Evolutionary conservation across 2,113 vertebrate species (phyloP), one percentile per base, ranked within the genome.

Genomic region (Platycercus adscitus): DNA sequence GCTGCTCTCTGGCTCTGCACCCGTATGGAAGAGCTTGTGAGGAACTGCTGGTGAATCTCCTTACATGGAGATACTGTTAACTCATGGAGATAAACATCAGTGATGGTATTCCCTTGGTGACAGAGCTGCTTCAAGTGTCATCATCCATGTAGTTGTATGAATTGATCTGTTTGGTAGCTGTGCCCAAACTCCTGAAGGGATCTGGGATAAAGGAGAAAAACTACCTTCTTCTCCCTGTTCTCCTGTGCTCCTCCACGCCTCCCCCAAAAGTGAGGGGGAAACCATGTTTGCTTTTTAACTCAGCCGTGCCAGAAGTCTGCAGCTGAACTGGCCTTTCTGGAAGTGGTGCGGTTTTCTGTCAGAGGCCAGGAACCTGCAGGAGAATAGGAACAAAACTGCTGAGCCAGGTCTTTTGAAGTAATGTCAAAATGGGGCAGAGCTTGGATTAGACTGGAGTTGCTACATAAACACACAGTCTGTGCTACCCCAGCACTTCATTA

Each of bases 71-170:
- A 37, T 7, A 2, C 20, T 7, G 13, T 9, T 24, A 20, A 19
- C 31, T 37, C 9, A 0, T 5, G 23, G 53, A 39, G 37, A 20
- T 10, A 12, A 60, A 17, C 46, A 11, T 2, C 7, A 1, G 41
- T 7, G 47, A 29, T 50, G 33, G 56, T 21, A 14, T 2, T 21
- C 33, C 20, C 31, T 2, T 6, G 17, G 6, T 46, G 69, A 19
- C 29, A 14, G 37, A 73, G 19, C 37, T 20, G 0, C 1, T 31
- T 9, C 3, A 9, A 20, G 41, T 33, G 56, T 65, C 50, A 9
- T 19, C 55, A 8, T 21, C 60, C 37, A 56, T 2, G 1, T 0
- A 5, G 13, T 33, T 66, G 8, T 3, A 11, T 16, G 19, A 4
- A 10, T 8, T 6, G 10, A 47, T 7, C 11, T 17, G 25, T 31